Evolutionary conservation across 2,888 invertebrate species (phyloP).

Genomic region (Tanytarsus gracilentus): DNA sequence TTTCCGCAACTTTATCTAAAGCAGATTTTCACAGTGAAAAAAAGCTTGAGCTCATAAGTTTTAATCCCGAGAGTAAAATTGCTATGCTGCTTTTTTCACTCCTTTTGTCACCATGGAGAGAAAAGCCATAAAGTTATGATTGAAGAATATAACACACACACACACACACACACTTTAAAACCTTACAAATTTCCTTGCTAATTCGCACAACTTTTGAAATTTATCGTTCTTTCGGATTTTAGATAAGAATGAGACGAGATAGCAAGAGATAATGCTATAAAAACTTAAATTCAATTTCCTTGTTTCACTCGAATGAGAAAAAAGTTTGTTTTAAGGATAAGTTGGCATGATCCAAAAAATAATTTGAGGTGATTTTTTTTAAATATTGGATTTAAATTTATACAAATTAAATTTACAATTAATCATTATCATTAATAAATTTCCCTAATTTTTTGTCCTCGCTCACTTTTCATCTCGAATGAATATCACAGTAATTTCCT

Average conservation of each 20-base stretch:
- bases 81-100: not conserved
- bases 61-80: conserved; percentile 10
- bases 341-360: too few species aligned
- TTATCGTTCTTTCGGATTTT: too few species aligned
- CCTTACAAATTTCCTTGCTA: conserved; percentile 1
- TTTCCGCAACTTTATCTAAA: conserved; percentile 4
- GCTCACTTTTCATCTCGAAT: too few species aligned
- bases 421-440: conserved; percentile 2
- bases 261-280: not conserved
- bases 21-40: not conserved
- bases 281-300: conserved; percentile 28
- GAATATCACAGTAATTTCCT: conserved; percentile 15
- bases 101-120: not conserved
- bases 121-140: not conserved
- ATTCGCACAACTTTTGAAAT: too few species aligned
- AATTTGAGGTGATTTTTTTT: too few species aligned
- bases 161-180: conserved; percentile 1
- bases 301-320: conserved; percentile 6
- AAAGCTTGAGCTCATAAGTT: not conserved
- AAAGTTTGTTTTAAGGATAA: too few species aligned
- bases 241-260: not conserved
- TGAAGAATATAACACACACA: too few species aligned
- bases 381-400: too few species aligned
- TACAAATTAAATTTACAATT: too few species aligned
- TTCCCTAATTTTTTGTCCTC: too few species aligned